phyloP scores from a whole-genome alignment of 2,797 vertebrate genomes.

The Bradypodion pumilum region DNA sequence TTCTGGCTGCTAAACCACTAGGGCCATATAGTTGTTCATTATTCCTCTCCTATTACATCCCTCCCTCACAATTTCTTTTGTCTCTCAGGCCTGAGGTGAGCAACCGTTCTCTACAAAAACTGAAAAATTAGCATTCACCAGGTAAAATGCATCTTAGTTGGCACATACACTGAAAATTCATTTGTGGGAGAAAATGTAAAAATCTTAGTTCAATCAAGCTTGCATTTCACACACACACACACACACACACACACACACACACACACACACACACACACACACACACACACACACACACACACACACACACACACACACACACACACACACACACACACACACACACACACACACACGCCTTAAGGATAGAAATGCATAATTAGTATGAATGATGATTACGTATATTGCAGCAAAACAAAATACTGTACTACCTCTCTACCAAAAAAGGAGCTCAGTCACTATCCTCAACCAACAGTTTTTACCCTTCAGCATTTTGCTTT shows the following conservation, averaged over 20 bases:
- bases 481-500: neutral
- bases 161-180: neutral
- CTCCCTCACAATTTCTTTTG: slow-evolving; percentile 55
- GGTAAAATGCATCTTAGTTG: neutral
- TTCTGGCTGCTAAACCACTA: neutral
- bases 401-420: neutral
- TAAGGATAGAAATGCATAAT: too few relatives aligned
- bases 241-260: too few relatives aligned
- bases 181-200: neutral
- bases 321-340: too few relatives aligned
- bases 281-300: too few relatives aligned
- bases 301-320: too few relatives aligned
- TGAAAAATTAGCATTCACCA: neutral
- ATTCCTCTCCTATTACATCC: slow-evolving; percentile 50
- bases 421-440: too few relatives aligned
- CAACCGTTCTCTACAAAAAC: slow-evolving; percentile 31
- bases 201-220: neutral
- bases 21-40: slow-evolving; percentile 39
- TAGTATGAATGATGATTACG: neutral
- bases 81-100: slow-evolving; percentile 13
- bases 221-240: too few relatives aligned
- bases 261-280: too few relatives aligned
- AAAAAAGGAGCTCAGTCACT: neutral
- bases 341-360: too few relatives aligned
- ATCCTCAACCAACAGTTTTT: neutral